Evolutionary conservation across 2,888 invertebrate species (phyloP).

Genomic region (Lumbricus terrestris): DNA sequence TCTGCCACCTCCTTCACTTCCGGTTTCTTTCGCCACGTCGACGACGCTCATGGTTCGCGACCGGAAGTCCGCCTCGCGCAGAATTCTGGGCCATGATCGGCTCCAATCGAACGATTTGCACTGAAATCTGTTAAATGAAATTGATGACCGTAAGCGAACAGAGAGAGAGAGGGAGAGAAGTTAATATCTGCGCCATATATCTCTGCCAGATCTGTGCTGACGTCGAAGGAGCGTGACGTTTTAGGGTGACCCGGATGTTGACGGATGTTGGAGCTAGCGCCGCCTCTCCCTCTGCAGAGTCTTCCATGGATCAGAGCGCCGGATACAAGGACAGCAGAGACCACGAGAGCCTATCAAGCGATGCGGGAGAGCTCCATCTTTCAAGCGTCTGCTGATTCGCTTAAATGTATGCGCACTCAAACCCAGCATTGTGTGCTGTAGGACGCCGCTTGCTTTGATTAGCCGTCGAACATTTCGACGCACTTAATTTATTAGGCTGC

Average conservation of each 20-base stretch:
- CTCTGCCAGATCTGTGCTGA: not conserved
- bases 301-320: not conserved
- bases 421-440: not conserved
- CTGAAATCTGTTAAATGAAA: constrained; percentile 16
- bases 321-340: not conserved
- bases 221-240: not conserved
- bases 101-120: constrained; percentile 5
- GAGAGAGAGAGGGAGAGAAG: too few species aligned
- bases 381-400: not conserved
- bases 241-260: not conserved
- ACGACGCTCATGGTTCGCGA: not conserved
- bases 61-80: not conserved
- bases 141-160: constrained; percentile 12
- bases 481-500: not conserved
- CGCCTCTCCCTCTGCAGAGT: not conserved
- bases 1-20: not conserved
- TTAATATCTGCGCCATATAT: constrained; percentile 5
- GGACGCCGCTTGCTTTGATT: not conserved
- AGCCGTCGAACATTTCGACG: not conserved
- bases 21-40: not conserved
- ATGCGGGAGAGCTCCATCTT: not conserved
- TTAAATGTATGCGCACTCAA: not conserved
- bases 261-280: not conserved
- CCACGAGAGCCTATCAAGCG: not conserved
- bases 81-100: not conserved